Base-by-base conservation (phyloP, 2,113 vertebrate species). In the Pomatostomus ruficeps region DNA sequence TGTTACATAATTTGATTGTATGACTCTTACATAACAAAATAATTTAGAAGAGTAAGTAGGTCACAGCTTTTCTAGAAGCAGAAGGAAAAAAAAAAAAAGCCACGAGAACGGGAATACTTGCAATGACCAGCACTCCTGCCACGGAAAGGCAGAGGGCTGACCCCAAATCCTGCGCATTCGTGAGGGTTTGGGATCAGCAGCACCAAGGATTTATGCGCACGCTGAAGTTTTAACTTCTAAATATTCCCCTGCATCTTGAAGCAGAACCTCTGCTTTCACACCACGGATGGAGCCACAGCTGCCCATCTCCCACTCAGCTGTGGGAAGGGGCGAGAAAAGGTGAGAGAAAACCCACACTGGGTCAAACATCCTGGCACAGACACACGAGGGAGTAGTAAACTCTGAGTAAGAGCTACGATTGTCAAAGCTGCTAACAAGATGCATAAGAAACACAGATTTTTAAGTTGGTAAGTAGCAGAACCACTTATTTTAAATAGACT, bases 31-130 rank as follows among this genome's bases (percentile, higher is more conserved):
- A 59, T 96, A 95, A 96, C 95, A 91, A 95, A 95, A 93, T 88
- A 95, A 94, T 96, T 95, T 92, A 95, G 90, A 96, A 90, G 86
- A 89, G 79, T 95, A 96, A 97, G 95, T 97, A 95, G 96, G 95
- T 96, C 95, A 92, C 92, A 81, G 95, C 93, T 96, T 93, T 93
- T 96, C 89, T 79, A 92, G 79, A 93, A 89, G 84, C 91, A 93
- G 93, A 78, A 91, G 58, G 4, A 51, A 40, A n/a, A 68, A 72
- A 84, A 84, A 49, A 72, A 54, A 67, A 61, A 49, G 21, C 23
- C 40, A 49, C 0, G 25, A 93, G 78, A 59, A 80, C 1, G 40
- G 43, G 65, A 94, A 65, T 55, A 67, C n/a, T 91, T 79, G 79
- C 54, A 42, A 20, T 88, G 95, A 88, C 85, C 95, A 81, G 36